Base-by-base conservation (phyloP, 2,797 vertebrate genomes). In the Sebastes hubbsi region DNA sequence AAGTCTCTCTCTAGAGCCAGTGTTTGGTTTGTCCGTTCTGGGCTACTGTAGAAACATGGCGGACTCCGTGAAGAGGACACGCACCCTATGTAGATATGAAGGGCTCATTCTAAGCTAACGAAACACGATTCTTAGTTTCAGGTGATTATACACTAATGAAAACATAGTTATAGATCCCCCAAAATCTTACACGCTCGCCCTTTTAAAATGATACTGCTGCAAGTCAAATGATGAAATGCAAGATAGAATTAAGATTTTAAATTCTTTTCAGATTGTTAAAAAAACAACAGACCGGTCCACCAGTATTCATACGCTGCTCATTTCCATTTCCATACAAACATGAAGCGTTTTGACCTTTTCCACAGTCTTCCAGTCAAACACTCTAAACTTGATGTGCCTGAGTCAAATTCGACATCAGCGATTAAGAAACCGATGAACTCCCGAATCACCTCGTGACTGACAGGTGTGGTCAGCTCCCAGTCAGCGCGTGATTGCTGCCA, bases 381-480 rank as follows among this genome's bases (percentile, higher is more conserved):
- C 62, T 38, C 18, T 61, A 27, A 4, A 55, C 22, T 14, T 62
- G 62, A 46, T 54, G 46, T 25, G 7, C 8, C 25, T 24, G 1
- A 8, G 56, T 75, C 81, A 58, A 1, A 34, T 66, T 52, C 80
- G 67, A 85, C 81, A 78, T 67, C 10, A n/a, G 71, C 56, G 32
- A 82, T 91, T 88, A 84, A 69, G 59, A 20, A 49, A 42, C 52
- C 36, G 25, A 55, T 34, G 68, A 63, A 75, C 71, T 86, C 61
- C 77, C 10, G 36, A 12, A 14, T 77, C 30, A 6, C 49, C 54
- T 9, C 0, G 16, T 92, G 92, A 93, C 52, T 91, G 92, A 91
- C 90, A 81, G 77, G 59, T 89, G 90, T 79, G 89, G 91, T 93
- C 82, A 74, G 79, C 80, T 84, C 42, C 56, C 66, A 42, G 89